phyloP scores from a whole-genome alignment of 2,113 vertebrate species.

The Cavia aperea region DNA sequence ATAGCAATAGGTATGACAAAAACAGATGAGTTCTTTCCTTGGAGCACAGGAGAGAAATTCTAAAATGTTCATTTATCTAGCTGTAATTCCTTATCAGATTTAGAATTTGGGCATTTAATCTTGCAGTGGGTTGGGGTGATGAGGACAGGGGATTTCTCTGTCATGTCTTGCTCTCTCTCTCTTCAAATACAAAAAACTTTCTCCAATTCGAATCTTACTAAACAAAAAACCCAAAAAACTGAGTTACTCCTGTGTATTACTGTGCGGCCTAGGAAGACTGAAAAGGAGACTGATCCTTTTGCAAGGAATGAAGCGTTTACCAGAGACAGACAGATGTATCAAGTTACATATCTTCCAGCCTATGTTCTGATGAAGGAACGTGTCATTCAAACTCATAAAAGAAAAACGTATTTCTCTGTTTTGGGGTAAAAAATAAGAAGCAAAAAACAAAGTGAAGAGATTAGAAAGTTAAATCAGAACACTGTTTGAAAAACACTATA shows the following conservation, averaged over 20 bases:
- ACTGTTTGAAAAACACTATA: neutral
- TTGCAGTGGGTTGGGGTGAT: neutral
- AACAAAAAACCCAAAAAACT: neutral
- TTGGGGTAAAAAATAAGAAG: neutral
- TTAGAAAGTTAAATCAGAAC: neutral
- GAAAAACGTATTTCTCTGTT: neutral
- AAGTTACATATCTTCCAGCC: neutral
- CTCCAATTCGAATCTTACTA: neutral
- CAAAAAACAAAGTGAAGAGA: neutral
- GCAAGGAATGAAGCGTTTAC: neutral
- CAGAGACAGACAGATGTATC: neutral
- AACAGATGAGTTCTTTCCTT: neutral
- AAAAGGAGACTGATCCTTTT: neutral
- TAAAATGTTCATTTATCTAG: neutral
- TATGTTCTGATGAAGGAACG: neutral
- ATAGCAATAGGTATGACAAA: neutral
- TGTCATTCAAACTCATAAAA: neutral
- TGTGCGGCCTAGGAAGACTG: neutral
- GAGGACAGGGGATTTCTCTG: neutral
- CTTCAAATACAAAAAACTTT: neutral
- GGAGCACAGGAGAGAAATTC: neutral
- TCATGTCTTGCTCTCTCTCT: neutral
- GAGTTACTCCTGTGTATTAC: neutral
- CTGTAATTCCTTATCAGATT: slow-evolving; percentile 1
- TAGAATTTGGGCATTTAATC: neutral